Evolutionary conservation across 1,140 invertebrate species (phyloP).

Genomic region (Lucilia sericata): DNA sequence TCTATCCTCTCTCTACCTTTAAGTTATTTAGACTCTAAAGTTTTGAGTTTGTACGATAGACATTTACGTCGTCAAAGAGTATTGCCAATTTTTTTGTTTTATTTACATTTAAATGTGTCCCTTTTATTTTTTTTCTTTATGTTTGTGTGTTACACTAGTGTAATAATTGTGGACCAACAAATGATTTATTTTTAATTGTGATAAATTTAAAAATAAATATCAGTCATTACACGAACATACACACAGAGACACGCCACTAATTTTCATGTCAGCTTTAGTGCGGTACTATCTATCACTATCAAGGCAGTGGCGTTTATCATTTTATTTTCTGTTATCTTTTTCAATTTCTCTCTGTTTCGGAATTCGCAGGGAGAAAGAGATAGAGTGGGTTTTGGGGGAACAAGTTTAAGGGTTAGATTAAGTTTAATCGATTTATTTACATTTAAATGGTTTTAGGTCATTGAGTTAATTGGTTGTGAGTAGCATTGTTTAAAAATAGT

Average conservation of each 20-base stretch:
- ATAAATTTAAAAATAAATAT: conserved; percentile 13
- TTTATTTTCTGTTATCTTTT: neutral
- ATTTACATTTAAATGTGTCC: neutral
- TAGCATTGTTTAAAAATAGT: neutral
- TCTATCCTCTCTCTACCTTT: neutral
- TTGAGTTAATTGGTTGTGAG: conserved; percentile 26
- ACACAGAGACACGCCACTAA: neutral
- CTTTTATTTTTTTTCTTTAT: neutral
- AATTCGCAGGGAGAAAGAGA: too few species aligned
- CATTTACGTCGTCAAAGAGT: neutral
- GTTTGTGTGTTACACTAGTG: neutral
- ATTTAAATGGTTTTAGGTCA: conserved; percentile 29
- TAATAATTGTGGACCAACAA: neutral
- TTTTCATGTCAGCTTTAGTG: too few species aligned
- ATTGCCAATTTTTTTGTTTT: neutral
- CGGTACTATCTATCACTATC: neutral
- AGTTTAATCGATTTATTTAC: conserved; percentile 29
- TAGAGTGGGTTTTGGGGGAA: neutral
- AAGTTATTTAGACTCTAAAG: neutral
- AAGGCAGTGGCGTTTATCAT: neutral
- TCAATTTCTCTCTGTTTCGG: too few species aligned
- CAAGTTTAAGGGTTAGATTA: conserved; percentile 7
- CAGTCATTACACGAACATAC: neutral
- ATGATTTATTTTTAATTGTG: conserved; percentile 13
- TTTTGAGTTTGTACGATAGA: too few species aligned